phyloP scores from a whole-genome alignment of 2,888 invertebrate species.

The Ptycholaimellus sp. region DNA sequence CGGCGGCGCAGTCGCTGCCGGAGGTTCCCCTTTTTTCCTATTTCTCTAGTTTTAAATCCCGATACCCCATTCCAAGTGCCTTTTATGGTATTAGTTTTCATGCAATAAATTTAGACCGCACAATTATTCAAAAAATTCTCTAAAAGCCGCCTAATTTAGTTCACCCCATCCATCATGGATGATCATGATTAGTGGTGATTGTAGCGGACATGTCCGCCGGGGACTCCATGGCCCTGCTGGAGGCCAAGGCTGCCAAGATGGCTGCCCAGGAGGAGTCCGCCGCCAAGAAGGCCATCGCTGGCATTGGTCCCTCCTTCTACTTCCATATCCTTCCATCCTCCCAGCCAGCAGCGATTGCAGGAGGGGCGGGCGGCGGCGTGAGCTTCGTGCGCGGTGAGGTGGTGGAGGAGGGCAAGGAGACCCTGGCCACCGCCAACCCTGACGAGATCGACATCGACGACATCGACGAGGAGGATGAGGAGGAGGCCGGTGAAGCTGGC shows the following conservation, averaged over 20 bases:
- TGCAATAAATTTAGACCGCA: too few species aligned
- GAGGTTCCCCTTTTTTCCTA: constrained; percentile 3
- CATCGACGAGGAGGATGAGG: constrained; percentile 20
- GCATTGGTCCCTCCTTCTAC: not conserved
- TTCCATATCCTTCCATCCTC: not conserved
- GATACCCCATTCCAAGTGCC: too few species aligned
- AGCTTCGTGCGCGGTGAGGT: constrained; percentile 42
- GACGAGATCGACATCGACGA: constrained; percentile 28
- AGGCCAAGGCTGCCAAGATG: constrained; percentile 42
- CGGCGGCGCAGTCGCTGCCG: constrained; percentile 25
- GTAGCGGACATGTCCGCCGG: constrained; percentile 49
- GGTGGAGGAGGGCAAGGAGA: constrained; percentile 17
- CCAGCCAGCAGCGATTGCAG: constrained; percentile 4
- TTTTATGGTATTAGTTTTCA: too few species aligned
- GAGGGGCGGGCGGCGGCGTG: constrained; percentile 11
- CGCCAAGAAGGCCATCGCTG: too few species aligned
- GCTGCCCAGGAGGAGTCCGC: constrained; percentile 15
- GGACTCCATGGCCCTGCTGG: constrained; percentile 65
- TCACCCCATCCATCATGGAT: too few species aligned
- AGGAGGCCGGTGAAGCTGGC: constrained; percentile 20
- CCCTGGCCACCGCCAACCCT: constrained; percentile 23
- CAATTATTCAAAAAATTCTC: too few species aligned
- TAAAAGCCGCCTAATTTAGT: too few species aligned
- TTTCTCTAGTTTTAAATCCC: constrained; percentile 2
- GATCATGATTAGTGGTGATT: too few species aligned